A percentile compares a stretch with the other conserved stretches of the same genome.
phyloP scores from a whole-genome alignment of 2,797 vertebrate species.

The Micromesistius poutassou region DNA sequence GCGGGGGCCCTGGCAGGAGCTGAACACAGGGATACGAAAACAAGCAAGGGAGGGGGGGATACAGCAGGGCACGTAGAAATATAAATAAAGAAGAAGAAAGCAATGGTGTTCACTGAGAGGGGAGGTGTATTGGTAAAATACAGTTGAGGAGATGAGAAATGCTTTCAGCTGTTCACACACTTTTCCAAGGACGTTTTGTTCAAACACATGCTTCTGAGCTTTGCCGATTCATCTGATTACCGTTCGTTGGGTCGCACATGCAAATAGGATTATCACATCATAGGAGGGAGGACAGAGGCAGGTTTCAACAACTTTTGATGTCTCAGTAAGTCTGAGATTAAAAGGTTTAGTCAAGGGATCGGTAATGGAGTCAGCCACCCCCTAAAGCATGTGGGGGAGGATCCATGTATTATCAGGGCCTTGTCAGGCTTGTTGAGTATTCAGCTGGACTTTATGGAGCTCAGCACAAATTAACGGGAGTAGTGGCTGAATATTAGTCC shows the following conservation, averaged over 20 bases:
- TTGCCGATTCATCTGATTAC: too few species aligned
- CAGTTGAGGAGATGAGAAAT: not conserved
- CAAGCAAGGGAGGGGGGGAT: not conserved
- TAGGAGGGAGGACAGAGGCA: not conserved
- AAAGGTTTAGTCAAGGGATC: not conserved
- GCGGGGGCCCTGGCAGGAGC: conserved; percentile 22
- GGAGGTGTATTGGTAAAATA: not conserved
- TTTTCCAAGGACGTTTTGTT: not conserved
- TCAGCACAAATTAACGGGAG: not conserved
- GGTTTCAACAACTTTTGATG: not conserved
- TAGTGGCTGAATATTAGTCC: not conserved
- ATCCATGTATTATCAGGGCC: not conserved
- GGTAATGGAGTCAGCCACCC: not conserved
- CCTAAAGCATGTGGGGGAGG: not conserved
- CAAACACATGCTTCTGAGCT: too few species aligned
- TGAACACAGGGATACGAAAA: conserved; percentile 6
- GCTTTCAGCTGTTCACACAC: not conserved
- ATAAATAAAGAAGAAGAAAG: conserved; percentile 4
- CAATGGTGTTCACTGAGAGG: not conserved
- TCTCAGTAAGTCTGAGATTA: not conserved
- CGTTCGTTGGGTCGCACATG: not conserved
- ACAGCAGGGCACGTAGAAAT: not conserved
- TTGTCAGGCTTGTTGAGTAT: not conserved
- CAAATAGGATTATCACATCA: not conserved
- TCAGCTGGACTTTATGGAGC: conserved; percentile 2